These are phyloP conservation scores for Drosophila flavopinicola DNA, from an alignment of 2,888 invertebrate species.

Conservation along the genomic window DNA sequence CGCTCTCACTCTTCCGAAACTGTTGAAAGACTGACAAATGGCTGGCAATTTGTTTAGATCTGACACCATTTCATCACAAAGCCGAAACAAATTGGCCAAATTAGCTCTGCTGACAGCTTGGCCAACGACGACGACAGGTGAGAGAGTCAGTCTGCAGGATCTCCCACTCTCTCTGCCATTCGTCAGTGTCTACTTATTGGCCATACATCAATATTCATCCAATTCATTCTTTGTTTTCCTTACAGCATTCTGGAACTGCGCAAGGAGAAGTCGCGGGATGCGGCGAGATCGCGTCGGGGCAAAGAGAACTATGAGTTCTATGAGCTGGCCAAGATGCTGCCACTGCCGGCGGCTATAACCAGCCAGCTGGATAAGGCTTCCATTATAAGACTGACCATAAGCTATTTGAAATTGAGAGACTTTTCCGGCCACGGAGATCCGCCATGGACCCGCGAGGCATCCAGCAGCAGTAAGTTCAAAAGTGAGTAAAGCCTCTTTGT, in stretches of 20 bases:
- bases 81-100: constrained; percentile 65
- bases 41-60: constrained; percentile 70
- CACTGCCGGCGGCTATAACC: constrained; percentile 95
- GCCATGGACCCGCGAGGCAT: constrained; percentile 95
- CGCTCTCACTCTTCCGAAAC: not conserved
- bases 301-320: constrained; percentile 99
- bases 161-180: constrained; percentile 28
- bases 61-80: constrained; percentile 76
- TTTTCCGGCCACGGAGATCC: constrained; percentile 98
- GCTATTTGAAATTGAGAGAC: constrained; percentile 96
- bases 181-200: constrained; percentile 72
- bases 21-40: constrained; percentile 74
- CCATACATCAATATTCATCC: constrained; percentile 51
- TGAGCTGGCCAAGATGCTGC: constrained; percentile 97
- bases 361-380: constrained; percentile 98
- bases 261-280: constrained; percentile 97
- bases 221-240: constrained; percentile 23
- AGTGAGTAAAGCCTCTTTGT: constrained; percentile 86
- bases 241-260: constrained; percentile 95
- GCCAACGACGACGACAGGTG: constrained; percentile 54
- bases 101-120: constrained; percentile 53
- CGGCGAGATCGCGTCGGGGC: constrained; percentile 94
- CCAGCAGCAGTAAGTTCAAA: constrained; percentile 92
- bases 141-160: constrained; percentile 23
- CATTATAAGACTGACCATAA: constrained; percentile 97